Evolutionary conservation across 1,140 invertebrate genomes (phyloP), one percentile per base, ranked within the genome.

Genomic region (Thaumatotibia leucotreta): DNA sequence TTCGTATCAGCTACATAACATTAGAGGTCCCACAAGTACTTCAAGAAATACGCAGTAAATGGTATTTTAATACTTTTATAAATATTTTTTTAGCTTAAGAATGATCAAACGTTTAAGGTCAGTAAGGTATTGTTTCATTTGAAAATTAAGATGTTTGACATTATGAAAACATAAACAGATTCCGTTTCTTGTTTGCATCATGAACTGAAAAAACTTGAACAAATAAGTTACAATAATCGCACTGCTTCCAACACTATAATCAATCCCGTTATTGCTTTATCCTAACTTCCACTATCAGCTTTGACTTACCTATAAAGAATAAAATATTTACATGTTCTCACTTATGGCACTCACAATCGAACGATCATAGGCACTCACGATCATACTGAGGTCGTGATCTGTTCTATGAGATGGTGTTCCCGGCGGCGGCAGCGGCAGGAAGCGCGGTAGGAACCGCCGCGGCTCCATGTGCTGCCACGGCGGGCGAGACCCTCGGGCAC

Each of bases 401-500:
- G 93, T 90, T 94, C 93, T 45, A 95, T 93, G 72, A 94, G 88
- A 77, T 94, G 88, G 75, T 93, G 87, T 80, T 94, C 91, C 74
- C 93, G 85, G 67, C 93, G 81, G 45, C 92, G 84, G 65, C 93
- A 93, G 61, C 92, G 83, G 14, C 92, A 77, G 65, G 88, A 89
- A 31, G 85, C 86, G 35, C 88, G 85, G 70, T 85, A 91, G 20
- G 91, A 91, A 61, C 79, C 82, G 5, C 89, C 82, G 22, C 92
- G 86, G 62, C 76, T 81, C 83, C 84, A 90, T 0, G 83, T 76
- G 73, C 80, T 68, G 66, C 77, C 72, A 3, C 84, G 82, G 6
- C 89, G 91, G 0, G 94, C 94, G 11, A 96, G 85, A 4, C 95
- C 95, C 83, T 97, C 95, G 0, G 95, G 95, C 14, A 96, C 95